phyloP scores from a whole-genome alignment of 2,888 invertebrate species.

The Dilophus febrilis region DNA sequence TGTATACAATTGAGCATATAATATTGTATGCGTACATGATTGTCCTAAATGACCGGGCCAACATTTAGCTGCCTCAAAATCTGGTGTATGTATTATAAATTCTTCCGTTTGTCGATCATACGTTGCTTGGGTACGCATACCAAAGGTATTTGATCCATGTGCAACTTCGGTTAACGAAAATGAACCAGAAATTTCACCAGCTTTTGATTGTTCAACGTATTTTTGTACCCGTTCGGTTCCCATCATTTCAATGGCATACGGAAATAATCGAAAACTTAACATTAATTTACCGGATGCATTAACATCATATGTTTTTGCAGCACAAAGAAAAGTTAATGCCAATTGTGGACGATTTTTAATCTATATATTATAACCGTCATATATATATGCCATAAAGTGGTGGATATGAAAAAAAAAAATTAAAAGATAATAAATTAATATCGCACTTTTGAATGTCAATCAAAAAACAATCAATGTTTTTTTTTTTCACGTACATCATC shows the following conservation, averaged over 20 bases:
- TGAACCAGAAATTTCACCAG: conserved; percentile 42
- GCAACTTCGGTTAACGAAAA: conserved; percentile 80
- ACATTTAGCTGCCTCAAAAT: conserved; percentile 63
- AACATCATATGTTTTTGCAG: conserved; percentile 41
- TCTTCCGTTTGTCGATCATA: conserved; percentile 54
- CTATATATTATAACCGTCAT: no score
- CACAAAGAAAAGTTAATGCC: conserved; percentile 34
- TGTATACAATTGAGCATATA: conserved; percentile 76
- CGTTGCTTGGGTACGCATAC: conserved; percentile 71
- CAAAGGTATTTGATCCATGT: conserved; percentile 80
- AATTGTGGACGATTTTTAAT: conserved; percentile 33
- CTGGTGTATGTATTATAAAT: conserved; percentile 56
- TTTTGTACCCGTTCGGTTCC: conserved; percentile 46
- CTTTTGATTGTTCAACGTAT: conserved; percentile 27
- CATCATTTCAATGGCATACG: conserved; percentile 42
- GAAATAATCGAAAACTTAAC: conserved; percentile 48
- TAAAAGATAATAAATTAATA: neutral
- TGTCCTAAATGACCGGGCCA: conserved; percentile 75
- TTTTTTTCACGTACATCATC: conserved; percentile 31
- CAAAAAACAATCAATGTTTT: neutral
- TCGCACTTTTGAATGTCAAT: neutral
- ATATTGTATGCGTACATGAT: conserved; percentile 68
- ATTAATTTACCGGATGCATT: conserved; percentile 47
- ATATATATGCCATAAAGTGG: no score
- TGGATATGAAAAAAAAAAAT: neutral